Base-by-base conservation (phyloP, 1,140 invertebrate genomes). In the Drosophila mauritiana region DNA sequence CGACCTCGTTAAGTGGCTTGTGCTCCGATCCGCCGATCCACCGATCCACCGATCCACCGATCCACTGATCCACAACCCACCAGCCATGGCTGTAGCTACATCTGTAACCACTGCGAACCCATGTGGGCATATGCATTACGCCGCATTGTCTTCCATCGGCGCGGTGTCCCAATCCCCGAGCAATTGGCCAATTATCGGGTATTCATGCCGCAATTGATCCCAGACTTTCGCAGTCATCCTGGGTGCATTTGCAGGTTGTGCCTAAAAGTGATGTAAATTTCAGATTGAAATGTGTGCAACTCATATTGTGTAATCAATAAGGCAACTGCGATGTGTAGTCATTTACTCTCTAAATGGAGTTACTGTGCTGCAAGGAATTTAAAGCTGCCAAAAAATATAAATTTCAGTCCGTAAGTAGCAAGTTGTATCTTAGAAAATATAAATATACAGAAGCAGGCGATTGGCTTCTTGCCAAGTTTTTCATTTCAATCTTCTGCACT, bases 1-100 rank as follows among this genome's bases (percentile, higher is more conserved):
- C 83, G 69, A 75, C 83, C 82, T 82, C 82, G 68, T 72, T 72
- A 49, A 51, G 69, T 65, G 72, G 73, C 52, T 27, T 55, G 69
- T 22, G 63, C 43, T 37, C n/a, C 46, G 36, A 42, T 53, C 52
- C n/a, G 13, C 49, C 36, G 36, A 61, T 37, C 36, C 31, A 0
- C 45, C 45, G 2, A 25, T 48, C 13, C 4, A 4, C 45, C 45
- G 22, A 25, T 25, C 22, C 42, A 7, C 40, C 13, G 42, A 51
- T 34, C 48, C 3, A 42, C 15, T 22, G 27, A 53, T 43, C 49
- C 34, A 39, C 10, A 31, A 31, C 31, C 31, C 31, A 31, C 31
- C 27, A 27, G 27, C 27, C 31, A 10, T 13, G 31, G 20, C 2
- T 15, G n/a, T 11, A n/a, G 53, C 54, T 17, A 61, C 13, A 39